Evolutionary conservation across 2,888 invertebrate species (phyloP).

Genomic region (Argyresthia goedartella): DNA sequence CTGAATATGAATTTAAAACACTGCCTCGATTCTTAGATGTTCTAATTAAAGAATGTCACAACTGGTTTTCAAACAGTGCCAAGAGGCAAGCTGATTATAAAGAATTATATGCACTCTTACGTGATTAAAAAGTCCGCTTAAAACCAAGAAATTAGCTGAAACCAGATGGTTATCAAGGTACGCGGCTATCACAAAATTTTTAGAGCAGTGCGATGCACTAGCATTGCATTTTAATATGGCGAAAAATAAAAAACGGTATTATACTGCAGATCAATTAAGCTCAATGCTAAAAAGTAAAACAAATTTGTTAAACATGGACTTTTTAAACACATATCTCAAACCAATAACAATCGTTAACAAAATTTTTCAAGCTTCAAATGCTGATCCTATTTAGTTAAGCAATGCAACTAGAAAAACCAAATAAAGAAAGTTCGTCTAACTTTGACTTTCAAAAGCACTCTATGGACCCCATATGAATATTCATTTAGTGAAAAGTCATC

Average conservation of each 20-base stretch:
- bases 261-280: background rate
- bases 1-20: background rate
- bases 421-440: constrained; percentile 3
- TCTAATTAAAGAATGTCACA: background rate
- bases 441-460: constrained; percentile 4
- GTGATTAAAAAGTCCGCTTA: background rate
- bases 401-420: constrained; percentile 8
- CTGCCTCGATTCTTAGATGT: background rate
- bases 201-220: background rate
- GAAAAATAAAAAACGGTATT: background rate
- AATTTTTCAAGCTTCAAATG: constrained; percentile 8
- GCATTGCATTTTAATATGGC: background rate
- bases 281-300: background rate
- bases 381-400: constrained; percentile 4
- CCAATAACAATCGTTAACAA: constrained; percentile 9
- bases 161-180: background rate
- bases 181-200: background rate
- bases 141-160: background rate
- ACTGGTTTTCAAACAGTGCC: background rate
- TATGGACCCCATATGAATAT: background rate
- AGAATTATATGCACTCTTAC: background rate
- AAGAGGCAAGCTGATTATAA: background rate
- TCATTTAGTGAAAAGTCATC: no score
- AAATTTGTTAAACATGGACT: constrained; percentile 8
- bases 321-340: constrained; percentile 11